Conservation (phyloP, 2,113 vertebrate species). For the Phalacrocorax pelagicus region DNA sequence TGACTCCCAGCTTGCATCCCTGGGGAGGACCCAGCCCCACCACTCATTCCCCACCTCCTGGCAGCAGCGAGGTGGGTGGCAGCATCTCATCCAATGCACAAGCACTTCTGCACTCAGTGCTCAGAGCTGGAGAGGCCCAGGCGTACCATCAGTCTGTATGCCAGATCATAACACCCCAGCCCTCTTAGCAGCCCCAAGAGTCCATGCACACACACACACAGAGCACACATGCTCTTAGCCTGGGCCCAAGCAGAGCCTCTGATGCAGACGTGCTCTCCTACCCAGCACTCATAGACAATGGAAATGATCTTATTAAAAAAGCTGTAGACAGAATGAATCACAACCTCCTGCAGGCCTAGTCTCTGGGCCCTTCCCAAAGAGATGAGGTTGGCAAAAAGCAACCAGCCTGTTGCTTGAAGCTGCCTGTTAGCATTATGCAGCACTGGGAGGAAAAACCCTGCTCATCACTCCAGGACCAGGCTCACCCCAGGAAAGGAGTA, state of each 20-base stretch:
- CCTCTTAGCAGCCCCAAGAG: not conserved
- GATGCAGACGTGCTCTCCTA: not conserved
- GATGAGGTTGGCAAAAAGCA: not conserved
- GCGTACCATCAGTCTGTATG: not conserved
- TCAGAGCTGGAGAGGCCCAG: not conserved
- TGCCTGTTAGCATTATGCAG: not conserved
- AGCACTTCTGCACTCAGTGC: not conserved
- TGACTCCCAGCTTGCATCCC: not conserved
- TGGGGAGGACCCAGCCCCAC: not conserved
- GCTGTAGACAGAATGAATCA: conserved; percentile 24
- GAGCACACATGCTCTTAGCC: not conserved
- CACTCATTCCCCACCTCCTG: not conserved
- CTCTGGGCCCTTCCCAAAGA: not conserved
- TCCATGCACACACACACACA: no score
- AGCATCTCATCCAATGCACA: not conserved
- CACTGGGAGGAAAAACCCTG: not conserved
- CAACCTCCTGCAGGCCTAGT: not conserved
- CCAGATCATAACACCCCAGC: fast-evolving
- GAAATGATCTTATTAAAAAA: not conserved
- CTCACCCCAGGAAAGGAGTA: not conserved
- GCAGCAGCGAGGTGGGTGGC: not conserved
- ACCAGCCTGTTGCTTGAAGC: not conserved
- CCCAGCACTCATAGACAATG: not conserved
- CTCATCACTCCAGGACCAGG: not conserved
- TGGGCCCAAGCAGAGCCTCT: not conserved